Conservation (phyloP, 1,140 invertebrate genomes). For the Oryctes rhinoceros region DNA sequence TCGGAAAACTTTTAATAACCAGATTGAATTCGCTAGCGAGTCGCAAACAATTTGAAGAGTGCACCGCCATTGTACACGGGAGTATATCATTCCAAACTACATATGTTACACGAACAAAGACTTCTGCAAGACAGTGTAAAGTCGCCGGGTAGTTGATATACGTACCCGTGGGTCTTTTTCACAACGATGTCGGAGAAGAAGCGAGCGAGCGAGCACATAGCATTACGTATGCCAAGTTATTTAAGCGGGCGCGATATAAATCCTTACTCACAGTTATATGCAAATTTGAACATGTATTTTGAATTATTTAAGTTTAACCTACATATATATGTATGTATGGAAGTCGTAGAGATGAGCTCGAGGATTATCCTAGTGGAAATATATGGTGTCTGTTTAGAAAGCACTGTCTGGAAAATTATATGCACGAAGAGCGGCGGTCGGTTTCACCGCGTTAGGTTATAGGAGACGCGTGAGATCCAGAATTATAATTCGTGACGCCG, state of each 20-base stretch:
- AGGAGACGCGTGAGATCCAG: constrained; percentile 4
- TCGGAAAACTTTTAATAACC: no score
- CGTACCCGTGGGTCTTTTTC: constrained; percentile 14
- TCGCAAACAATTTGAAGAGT: no score
- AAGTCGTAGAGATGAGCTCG: constrained; percentile 35
- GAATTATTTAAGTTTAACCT: constrained; percentile 45
- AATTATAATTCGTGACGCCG: constrained; percentile 14
- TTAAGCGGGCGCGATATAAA: constrained; percentile 39
- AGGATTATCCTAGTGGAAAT: constrained; percentile 45
- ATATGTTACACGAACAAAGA: not conserved
- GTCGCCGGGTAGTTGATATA: not conserved
- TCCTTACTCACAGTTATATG: constrained; percentile 43
- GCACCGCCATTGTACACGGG: not conserved
- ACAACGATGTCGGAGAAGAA: constrained; percentile 9
- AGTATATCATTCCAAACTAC: not conserved
- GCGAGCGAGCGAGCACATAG: not conserved
- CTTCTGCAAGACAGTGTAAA: constrained; percentile 3
- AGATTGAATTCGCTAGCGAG: no score
- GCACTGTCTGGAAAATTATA: constrained; percentile 40
- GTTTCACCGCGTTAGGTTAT: not conserved
- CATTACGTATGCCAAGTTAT: constrained; percentile 37
- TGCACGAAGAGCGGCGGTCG: constrained; percentile 22
- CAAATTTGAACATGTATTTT: constrained; percentile 44
- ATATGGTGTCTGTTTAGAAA: constrained; percentile 44
- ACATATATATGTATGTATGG: constrained; percentile 37